Conservation (phyloP, 2,888 invertebrate species). For the Brachyptera risi region DNA sequence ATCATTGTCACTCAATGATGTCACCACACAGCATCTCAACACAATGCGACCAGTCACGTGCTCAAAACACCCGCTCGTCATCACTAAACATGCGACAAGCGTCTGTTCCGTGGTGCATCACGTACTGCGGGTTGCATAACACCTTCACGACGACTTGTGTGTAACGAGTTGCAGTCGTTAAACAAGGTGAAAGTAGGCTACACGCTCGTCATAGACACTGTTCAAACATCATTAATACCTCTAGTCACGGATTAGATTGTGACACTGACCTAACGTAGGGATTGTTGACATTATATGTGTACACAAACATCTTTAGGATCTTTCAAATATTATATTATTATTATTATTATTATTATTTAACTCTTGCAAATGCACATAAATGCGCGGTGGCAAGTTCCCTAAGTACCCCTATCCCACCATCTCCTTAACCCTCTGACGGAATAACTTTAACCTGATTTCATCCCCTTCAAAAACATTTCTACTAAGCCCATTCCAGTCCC, state of each 20-base stretch:
- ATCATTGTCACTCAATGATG: background rate
- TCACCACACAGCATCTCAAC: background rate
- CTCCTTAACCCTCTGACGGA: no score
- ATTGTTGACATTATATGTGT: background rate
- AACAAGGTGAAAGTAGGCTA: conserved; percentile 2
- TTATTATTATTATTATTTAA: no score
- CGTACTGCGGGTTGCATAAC: background rate
- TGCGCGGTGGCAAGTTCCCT: no score
- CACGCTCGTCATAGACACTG: background rate
- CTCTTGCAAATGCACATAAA: no score
- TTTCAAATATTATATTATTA: no score
- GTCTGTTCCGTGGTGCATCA: background rate
- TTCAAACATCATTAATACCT: background rate
- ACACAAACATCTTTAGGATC: no score
- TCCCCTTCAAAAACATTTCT: no score
- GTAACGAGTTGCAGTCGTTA: background rate
- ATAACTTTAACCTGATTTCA: no score
- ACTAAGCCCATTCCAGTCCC: no score
- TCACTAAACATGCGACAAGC: background rate
- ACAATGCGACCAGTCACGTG: background rate
- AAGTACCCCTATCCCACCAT: no score
- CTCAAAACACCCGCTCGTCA: background rate
- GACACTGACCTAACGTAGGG: background rate
- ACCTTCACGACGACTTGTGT: background rate
- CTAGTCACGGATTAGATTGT: background rate